Base-by-base conservation (phyloP, 2,888 invertebrate genomes). In the Dynastes tityus region DNA sequence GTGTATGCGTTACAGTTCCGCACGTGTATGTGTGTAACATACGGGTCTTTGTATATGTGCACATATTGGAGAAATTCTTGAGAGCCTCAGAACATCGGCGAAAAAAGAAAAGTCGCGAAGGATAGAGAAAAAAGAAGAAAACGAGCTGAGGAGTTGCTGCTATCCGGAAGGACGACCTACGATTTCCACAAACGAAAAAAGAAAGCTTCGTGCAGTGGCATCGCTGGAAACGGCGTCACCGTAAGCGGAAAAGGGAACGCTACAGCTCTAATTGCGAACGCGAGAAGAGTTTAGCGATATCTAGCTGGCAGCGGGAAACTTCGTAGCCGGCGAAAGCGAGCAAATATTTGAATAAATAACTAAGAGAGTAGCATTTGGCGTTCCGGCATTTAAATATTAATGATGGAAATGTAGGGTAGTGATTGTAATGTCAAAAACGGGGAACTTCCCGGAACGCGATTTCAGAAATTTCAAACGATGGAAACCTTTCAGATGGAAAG, bases 261-360 rank as follows among this genome's bases (percentile, higher is more conserved):
- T 45, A 16, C n/a, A 27, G 29, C 51, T 68, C 68, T 68, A 68
- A 68, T 68, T 68, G 68, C 68, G 51, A 68, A 51, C 51, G 51
- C 51, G 68, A 27, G 51, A 51, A 3, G 68, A 68, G 68, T 51
- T 68, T 68, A 68, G 68, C 68, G 68, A 68, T 51, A 68, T 51
- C 68, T 51, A 68, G 68, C 68, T 68, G 51, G 22, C 51, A 51
- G 11, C 13, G 68, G 53, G 51, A 51, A 68, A 68, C 68, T 68
- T 51, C 68, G 68, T 68, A 68, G 68, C 68, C 68, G 49, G 29
- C 29, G 68, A 53, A 68, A 68, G 68, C 68, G 68, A n/a, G 68
- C 68, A 68, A 68, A 68, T 68, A 68, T 68, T 68, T 68, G 68
- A 68, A 68, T 68, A 68, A 68, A 68, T 68, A 68, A 68, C 68